phyloP scores from a whole-genome alignment of 2,113 vertebrate genomes.

The Tragelaphus strepsiceros region DNA sequence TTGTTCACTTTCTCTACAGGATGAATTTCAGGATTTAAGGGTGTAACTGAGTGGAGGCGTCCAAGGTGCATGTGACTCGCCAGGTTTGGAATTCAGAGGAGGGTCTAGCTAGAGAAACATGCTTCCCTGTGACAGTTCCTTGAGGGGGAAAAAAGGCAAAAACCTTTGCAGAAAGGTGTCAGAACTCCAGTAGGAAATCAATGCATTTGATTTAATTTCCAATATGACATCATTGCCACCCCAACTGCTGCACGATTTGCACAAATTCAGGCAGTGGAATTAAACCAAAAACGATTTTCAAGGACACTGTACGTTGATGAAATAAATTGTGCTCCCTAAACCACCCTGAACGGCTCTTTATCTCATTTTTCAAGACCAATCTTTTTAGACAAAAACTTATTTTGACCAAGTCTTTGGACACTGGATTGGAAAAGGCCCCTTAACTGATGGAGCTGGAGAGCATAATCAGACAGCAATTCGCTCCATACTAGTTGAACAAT shows the following conservation, averaged over 20 bases:
- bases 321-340: constrained; percentile 36
- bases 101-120: not conserved
- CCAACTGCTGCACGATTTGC: not conserved
- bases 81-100: not conserved
- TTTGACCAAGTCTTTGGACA: constrained; percentile 22
- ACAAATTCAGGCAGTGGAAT: not conserved
- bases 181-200: not conserved
- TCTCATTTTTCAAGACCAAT: constrained; percentile 29
- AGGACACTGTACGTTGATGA: not conserved
- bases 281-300: not conserved
- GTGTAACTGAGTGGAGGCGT: not conserved
- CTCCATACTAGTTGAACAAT: constrained; percentile 44
- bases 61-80: not conserved
- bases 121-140: not conserved
- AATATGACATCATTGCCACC: not conserved
- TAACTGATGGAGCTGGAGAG: constrained; percentile 26
- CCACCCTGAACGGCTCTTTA: constrained; percentile 1
- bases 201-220: not conserved
- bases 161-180: not conserved
- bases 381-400: constrained; percentile 40
- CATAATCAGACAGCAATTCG: constrained; percentile 65
- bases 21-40: not conserved
- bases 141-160: not conserved
- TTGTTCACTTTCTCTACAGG: not conserved
- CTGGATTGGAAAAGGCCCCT: not conserved